A percentile compares a stretch with the other conserved stretches of the same genome.
These are phyloP conservation scores for Lingula anatina DNA, from an alignment of 2,888 invertebrate genomes.

Conservation along the genomic window DNA sequence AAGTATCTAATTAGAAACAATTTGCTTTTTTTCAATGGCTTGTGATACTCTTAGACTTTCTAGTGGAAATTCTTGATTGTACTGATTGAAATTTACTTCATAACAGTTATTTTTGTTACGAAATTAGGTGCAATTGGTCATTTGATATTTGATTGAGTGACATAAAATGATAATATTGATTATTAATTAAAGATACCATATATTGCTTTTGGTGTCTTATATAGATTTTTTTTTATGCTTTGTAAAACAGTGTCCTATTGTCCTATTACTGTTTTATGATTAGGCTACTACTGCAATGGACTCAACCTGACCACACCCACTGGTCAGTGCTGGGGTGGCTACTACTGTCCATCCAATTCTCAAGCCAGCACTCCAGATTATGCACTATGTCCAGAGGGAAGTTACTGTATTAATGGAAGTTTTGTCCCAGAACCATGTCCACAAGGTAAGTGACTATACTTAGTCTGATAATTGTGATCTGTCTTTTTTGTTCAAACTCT, in stretches of 20 bases:
- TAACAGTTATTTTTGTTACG: too few species aligned
- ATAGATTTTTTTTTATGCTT: too few species aligned
- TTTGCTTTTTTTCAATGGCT: background rate
- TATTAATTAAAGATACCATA: too few species aligned
- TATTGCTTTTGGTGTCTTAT: too few species aligned
- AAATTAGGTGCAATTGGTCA: too few species aligned
- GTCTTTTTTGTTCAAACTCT: too few species aligned
- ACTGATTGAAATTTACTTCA: too few species aligned
- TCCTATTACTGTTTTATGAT: background rate
- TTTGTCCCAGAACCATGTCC: constrained; percentile 31
- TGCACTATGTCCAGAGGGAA: constrained; percentile 36
- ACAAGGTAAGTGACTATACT: constrained; percentile 30
- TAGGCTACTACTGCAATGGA: constrained; percentile 38
- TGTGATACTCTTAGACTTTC: background rate
- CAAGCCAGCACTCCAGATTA: constrained; percentile 24
- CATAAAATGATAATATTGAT: too few species aligned
- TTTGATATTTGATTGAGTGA: too few species aligned
- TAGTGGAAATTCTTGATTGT: too few species aligned
- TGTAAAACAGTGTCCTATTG: too few species aligned
- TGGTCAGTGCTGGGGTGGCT: constrained; percentile 37
- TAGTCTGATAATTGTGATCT: too few species aligned
- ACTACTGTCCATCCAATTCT: constrained; percentile 46
- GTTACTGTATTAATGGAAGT: constrained; percentile 34
- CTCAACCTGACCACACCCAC: constrained; percentile 29
- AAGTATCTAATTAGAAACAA: background rate